Base-by-base conservation (phyloP, 2,113 vertebrate genomes). In the Tachysurus fulvidraco region DNA sequence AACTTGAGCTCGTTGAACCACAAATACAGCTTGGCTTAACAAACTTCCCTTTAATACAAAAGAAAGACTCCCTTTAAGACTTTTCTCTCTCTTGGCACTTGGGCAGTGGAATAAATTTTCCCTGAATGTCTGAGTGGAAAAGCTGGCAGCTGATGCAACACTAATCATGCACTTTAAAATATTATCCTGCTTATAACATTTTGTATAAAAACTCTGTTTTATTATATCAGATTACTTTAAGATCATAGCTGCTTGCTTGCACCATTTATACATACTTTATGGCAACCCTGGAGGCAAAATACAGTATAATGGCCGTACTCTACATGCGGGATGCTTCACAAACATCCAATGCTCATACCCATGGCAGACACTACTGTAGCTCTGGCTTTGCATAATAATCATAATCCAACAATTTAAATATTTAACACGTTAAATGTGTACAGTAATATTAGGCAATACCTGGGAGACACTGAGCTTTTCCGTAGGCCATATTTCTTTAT, bases 91-190 rank as follows among this genome's bases (percentile, higher is more conserved):
- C 71, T 21, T 74, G 8, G 28, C 36, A 23, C 73, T n/a, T 3
- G 0, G 5, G 0, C n/a, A 2, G 23, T 52, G 23, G 2, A 52
- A n/a, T 52, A 77, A 0, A 52, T n/a, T n/a, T n/a, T 25, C 36
- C 41, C 71, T 25, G 71, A 74, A 10, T 25, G 71, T 74, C 46
- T 77, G 74, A 77, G n/a, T 52, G 13, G 74, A 77, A 77, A 52
- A 77, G 46, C 50, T 77, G 46, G 25, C 74, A 52, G 11, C 46
- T 52, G 46, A 52, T 14, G 23, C 16, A 54, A 77, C 23, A 77
- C 25, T 52, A 52, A n/a, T 52, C 44, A 77, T 77, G 46, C 46
- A n/a, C 25, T 54, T 76, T n/a, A 77, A 74, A 54, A 76, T 11
- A 76, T 76, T 12, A 52, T n/a, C 13, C 52, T 73, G 23, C 4